Evolutionary conservation across 1,140 invertebrate genomes (phyloP), one percentile per base, ranked within the genome.

Genomic region (Homalodisca vitripennis): DNA sequence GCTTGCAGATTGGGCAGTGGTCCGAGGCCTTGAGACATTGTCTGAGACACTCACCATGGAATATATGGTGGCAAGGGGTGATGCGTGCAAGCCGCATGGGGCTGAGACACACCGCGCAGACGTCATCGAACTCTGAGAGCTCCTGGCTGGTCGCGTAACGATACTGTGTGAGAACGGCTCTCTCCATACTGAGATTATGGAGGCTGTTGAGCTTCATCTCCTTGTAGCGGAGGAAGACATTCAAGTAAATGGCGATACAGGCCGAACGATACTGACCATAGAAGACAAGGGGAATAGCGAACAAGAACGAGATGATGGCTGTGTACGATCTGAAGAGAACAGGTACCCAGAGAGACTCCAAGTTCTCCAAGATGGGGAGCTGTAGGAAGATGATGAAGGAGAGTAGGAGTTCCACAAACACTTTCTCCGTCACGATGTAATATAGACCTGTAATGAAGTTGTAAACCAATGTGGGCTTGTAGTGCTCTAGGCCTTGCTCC

Each of bases 51-150:
- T 87, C 88, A 0, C 88, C 88, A 74, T 92, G 90, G 78, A 92
- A 92, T 73, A 89, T 83, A 75, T 92, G 90, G 53, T 88, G 87
- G 75, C 90, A 92, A 0, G 89, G 89, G 0, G 90, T 92, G 0
- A 90, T 83, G 17, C 89, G 80, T 0, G 89, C 89, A 26, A 75
- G 71, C 55, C 80, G 82, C 89, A 91, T 90, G 1, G 78, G 74
- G 69, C 84, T 86, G 12, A 92, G 80, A 74, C 90, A 92, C 17
- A 92, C 88, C 1, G 89, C 87, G 77, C 90, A 92, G 1, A 91
- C 87, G 74, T 92, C 90, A 71, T 92, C 89, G 65, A 88, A 84
- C 34, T 83, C 84, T 2, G 82, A 79, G 20, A 92, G 81, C 74
- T 92, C 90, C 13, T 87, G 84, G 1, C 73, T 34, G 0, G 85